Evolutionary conservation across 1,140 invertebrate genomes (phyloP).

Genomic region (Protaetia brevitarsis): DNA sequence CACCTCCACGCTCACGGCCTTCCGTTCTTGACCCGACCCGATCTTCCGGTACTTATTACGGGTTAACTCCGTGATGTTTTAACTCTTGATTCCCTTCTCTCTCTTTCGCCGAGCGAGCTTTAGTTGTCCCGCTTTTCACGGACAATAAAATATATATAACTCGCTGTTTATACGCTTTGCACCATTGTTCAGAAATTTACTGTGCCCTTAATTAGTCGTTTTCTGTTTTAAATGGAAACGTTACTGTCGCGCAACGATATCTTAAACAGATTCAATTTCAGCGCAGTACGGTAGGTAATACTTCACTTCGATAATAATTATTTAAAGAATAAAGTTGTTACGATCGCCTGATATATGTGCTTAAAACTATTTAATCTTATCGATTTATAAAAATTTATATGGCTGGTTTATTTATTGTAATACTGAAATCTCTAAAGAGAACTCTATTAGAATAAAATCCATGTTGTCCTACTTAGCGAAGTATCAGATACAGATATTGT

Average conservation of each 20-base stretch:
- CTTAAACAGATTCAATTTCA: not conserved
- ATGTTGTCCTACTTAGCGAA: no score
- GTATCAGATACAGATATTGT: no score
- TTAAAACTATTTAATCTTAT: no score
- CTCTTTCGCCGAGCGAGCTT: not conserved
- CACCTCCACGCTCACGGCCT: conserved; percentile 20
- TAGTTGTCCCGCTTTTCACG: not conserved
- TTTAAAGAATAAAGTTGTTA: not conserved
- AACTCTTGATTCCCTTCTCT: not conserved
- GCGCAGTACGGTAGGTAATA: no score
- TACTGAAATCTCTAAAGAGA: no score
- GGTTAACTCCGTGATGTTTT: conserved; percentile 20
- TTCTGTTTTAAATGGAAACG: not conserved
- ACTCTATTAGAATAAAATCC: no score
- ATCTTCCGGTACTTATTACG: conserved; percentile 27
- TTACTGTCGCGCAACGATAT: not conserved
- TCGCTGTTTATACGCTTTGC: conserved; percentile 3
- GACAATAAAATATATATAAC: conserved; percentile 10
- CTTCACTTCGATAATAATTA: not conserved
- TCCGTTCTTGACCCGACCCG: conserved; percentile 25
- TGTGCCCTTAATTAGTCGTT: conserved; percentile 14
- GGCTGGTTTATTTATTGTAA: no score
- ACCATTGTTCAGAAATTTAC: conserved; percentile 2
- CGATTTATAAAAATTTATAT: no score
- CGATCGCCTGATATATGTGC: no score